A percentile compares a stretch with the other conserved stretches of the same genome.
phyloP scores from a whole-genome alignment of 2,113 vertebrate species.

The Fregata magnificens region DNA sequence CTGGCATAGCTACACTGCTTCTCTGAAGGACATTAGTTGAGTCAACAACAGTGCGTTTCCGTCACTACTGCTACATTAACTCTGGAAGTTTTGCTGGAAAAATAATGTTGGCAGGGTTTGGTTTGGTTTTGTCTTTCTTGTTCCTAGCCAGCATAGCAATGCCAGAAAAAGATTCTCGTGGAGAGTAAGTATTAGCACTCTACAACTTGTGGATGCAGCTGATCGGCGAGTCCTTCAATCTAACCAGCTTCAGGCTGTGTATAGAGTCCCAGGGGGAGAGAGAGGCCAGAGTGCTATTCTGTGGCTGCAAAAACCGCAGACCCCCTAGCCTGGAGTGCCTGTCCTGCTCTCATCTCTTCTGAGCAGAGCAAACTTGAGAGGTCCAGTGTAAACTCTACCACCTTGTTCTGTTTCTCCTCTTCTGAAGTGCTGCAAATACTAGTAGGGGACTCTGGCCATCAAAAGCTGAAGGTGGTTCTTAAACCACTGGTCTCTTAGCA shows the following conservation, averaged over 20 bases:
- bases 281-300: neutral
- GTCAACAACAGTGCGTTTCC: neutral
- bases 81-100: constrained; percentile 40
- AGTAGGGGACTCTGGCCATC: neutral
- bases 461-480: neutral
- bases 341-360: neutral
- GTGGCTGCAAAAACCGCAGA: neutral
- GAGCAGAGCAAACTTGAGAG: neutral
- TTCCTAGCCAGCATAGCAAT: neutral
- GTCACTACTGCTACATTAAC: neutral
- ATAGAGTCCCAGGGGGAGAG: neutral
- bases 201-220: neutral
- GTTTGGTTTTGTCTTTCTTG: constrained; percentile 2
- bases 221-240: neutral
- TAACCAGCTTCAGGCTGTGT: neutral
- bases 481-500: neutral
- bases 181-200: neutral
- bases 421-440: neutral
- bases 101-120: neutral
- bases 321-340: neutral
- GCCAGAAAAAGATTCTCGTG: neutral
- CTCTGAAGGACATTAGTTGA: constrained; percentile 11
- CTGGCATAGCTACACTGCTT: neutral
- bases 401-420: neutral
- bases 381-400: neutral